Percentiles rank a stretch among this genome's conserved stretches.
Conservation (phyloP, 2,888 invertebrate genomes). For the Parasteatoda lunata region DNA sequence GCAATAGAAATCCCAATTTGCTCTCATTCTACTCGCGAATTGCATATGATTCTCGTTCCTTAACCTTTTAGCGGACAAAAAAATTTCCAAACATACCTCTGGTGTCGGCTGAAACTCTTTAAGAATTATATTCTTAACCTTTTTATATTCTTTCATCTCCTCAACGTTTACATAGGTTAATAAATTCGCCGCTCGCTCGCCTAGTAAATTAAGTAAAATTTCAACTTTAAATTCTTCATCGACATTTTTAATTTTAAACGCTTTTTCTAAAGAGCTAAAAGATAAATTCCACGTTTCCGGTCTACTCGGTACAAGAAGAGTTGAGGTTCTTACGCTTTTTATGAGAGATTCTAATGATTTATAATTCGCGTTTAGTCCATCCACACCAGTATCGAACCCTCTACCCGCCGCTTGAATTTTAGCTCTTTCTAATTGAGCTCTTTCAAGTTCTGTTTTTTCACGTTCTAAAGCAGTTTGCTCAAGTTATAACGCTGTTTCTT, state of each 20-base stretch:
- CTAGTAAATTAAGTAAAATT: constrained; percentile 28
- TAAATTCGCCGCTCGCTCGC: constrained; percentile 9
- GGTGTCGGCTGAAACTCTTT: constrained; percentile 17
- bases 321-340: constrained; percentile 23
- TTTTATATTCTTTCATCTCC: constrained; percentile 1
- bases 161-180: neutral
- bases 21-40: neutral
- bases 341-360: constrained; percentile 13
- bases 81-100: constrained; percentile 10
- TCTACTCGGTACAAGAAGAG: constrained; percentile 6
- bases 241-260: constrained; percentile 15
- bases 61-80: neutral
- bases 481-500: neutral
- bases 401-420: neutral
- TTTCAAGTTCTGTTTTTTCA: constrained; percentile 4
- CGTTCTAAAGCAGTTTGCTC: neutral
- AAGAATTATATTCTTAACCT: constrained; percentile 11
- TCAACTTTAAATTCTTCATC: constrained; percentile 11
- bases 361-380: neutral
- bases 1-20: constrained; percentile 15
- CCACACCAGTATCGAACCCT: neutral
- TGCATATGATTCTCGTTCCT: constrained; percentile 11
- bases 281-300: constrained; percentile 10
- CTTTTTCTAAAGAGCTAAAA: constrained; percentile 28
- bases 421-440: neutral